Evolutionary conservation across 1,140 invertebrate genomes (phyloP), one percentile per base, ranked within the genome.

Genomic region (Melitaea cinxia): DNA sequence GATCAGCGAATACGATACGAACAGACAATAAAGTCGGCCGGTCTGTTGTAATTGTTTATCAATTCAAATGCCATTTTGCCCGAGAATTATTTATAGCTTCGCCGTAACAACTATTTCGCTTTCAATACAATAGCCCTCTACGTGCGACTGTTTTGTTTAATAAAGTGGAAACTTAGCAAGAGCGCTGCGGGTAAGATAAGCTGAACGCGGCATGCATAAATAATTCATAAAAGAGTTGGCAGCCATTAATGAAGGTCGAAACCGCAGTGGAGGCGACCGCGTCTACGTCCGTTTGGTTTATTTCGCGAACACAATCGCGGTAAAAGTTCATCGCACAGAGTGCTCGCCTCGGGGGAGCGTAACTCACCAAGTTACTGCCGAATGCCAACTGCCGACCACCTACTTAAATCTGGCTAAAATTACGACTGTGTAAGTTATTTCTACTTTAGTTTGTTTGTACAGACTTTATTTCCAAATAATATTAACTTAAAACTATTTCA

Each of bases 11-110:
- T 83, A 78, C 80, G 83, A 84, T 87, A 82, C 80, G 82, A 87
- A 82, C 86, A 77, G 83, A 84, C 78, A 80, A 87, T 88, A 84
- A 85, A 83, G 80, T 80, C 82, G 78, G 80, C 79, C 78, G 77
- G 82, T 88, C 81, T 82, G 77, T 75, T 75, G 81, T 73, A 85
- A 88, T 88, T 87, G 81, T 87, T 88, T 87, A 88, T 88, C 79
- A 83, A 83, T 72, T 84, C 73, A 65, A 63, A 72, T 81, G 82
- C 80, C 80, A 83, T 84, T 85, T 83, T 79, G 71, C 75, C 65
- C 68, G 71, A 73, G 83, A 88, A 88, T 86, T 82, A 88, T 88
- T 89, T 87, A 87, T 89, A 82, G 74, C 65, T 71, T 66, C 63
- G 80, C 82, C 78, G 75, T 82, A 83, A 83, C 79, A 80, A 73